phyloP scores from a whole-genome alignment of 2,888 invertebrate species.

The Scotopteryx bipunctaria region DNA sequence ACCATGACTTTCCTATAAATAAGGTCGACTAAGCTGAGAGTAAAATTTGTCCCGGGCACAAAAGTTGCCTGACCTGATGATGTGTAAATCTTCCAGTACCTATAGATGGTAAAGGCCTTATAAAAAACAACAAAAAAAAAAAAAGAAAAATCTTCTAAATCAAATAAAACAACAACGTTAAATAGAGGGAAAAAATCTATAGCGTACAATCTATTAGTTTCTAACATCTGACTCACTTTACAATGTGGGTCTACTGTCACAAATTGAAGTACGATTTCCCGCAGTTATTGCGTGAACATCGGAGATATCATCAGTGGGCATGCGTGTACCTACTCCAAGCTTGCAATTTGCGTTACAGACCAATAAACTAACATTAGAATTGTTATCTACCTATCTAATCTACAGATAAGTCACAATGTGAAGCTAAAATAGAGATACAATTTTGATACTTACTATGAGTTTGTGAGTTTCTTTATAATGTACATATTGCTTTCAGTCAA shows the following conservation, averaged over 20 bases:
- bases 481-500: too few relatives aligned
- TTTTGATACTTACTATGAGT: too few relatives aligned
- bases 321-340: conserved; percentile 15
- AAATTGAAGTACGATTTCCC: conserved; percentile 24
- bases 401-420: conserved; percentile 3
- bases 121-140: too few relatives aligned
- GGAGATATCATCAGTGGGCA: conserved; percentile 23
- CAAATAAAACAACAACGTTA: too few relatives aligned
- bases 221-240: conserved; percentile 14
- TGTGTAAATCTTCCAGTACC: too few relatives aligned
- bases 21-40: too few relatives aligned
- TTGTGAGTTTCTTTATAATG: too few relatives aligned
- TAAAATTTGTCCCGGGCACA: too few relatives aligned
- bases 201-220: conserved; percentile 11
- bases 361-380: conserved; percentile 18
- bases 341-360: conserved; percentile 24
- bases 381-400: neutral
- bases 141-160: too few relatives aligned
- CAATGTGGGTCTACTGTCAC: conserved; percentile 23
- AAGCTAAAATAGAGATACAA: conserved; percentile 4
- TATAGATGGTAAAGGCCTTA: too few relatives aligned
- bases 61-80: too few relatives aligned
- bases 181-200: conserved; percentile 7
- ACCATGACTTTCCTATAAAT: too few relatives aligned
- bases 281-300: conserved; percentile 25